Conservation (phyloP, 2,797 vertebrate species). For the Spinibarbus caldwelli region DNA sequence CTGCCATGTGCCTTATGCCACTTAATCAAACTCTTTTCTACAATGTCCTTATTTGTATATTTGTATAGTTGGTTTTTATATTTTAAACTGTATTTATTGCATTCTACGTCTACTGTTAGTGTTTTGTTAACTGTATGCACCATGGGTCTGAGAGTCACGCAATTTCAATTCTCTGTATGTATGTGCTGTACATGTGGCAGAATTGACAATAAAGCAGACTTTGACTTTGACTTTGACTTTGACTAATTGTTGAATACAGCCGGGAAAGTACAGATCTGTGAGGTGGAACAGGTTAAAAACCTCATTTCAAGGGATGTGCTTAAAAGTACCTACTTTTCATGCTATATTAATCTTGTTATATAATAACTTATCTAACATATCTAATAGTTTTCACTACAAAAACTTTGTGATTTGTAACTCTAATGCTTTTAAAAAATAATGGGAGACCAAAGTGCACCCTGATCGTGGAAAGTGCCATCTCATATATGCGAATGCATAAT, state of each 20-base stretch:
- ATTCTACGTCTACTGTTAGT: no score
- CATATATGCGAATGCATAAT: conserved; percentile 23
- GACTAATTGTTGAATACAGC: not conserved
- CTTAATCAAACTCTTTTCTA: no score
- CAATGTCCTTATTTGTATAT: no score
- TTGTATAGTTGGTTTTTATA: no score
- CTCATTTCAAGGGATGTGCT: not conserved
- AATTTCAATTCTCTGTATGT: no score
- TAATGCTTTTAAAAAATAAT: conserved; percentile 6
- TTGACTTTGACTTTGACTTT: no score
- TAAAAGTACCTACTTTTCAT: not conserved
- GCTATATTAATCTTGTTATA: not conserved
- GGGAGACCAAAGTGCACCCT: not conserved
- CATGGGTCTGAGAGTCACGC: no score
- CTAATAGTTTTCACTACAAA: not conserved
- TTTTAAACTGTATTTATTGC: no score
- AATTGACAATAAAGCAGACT: no score
- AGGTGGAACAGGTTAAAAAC: not conserved
- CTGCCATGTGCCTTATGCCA: no score
- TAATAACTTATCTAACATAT: not conserved
- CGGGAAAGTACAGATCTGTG: not conserved
- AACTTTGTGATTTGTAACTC: conserved; percentile 7
- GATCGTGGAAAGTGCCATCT: not conserved
- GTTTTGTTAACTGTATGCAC: no score
- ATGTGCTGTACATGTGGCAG: no score